These are phyloP conservation scores for Chlorops oryzae DNA, from an alignment of 1,140 invertebrate genomes.

Conservation along the genomic window DNA sequence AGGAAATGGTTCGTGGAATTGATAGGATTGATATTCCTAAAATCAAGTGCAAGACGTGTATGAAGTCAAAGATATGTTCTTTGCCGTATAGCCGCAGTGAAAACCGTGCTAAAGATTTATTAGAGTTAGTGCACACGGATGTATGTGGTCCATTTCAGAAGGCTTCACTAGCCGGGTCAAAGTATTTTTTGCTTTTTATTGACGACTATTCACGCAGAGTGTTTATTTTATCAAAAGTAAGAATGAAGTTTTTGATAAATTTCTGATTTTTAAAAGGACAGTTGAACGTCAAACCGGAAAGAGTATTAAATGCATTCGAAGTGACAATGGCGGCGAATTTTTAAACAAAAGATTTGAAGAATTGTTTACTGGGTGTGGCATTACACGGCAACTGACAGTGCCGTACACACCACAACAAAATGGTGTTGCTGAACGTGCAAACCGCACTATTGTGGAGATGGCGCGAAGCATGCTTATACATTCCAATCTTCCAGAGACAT, in stretches of 20 bases:
- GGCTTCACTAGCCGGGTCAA: slow-evolving; percentile 21
- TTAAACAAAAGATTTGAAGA: slow-evolving; percentile 26
- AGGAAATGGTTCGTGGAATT: not conserved
- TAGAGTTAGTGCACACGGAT: slow-evolving; percentile 46
- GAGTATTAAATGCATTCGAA: slow-evolving; percentile 26
- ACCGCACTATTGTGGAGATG: slow-evolving; percentile 33
- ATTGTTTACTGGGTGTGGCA: slow-evolving; percentile 9
- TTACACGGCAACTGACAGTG: slow-evolving; percentile 27
- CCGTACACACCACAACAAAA: slow-evolving; percentile 38
- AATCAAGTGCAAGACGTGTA: no score
- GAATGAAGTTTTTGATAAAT: slow-evolving; percentile 22
- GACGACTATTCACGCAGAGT: slow-evolving; percentile 31
- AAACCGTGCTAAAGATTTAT: slow-evolving; percentile 7
- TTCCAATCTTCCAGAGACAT: slow-evolving; percentile 22
- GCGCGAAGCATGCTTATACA: slow-evolving; percentile 41
- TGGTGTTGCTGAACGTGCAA: slow-evolving; percentile 31
- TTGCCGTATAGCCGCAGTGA: no score
- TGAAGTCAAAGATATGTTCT: no score
- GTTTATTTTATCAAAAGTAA: slow-evolving; percentile 38
- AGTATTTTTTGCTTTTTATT: slow-evolving; percentile 37
- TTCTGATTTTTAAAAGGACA: slow-evolving; percentile 28
- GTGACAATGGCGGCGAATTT: slow-evolving; percentile 36
- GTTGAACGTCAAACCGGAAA: slow-evolving; percentile 28
- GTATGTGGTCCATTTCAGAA: slow-evolving; percentile 44
- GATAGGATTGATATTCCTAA: no score